These are phyloP conservation scores for Spheniscus mendiculus DNA, from an alignment of 2,113 vertebrate species.

Conservation along the genomic window DNA sequence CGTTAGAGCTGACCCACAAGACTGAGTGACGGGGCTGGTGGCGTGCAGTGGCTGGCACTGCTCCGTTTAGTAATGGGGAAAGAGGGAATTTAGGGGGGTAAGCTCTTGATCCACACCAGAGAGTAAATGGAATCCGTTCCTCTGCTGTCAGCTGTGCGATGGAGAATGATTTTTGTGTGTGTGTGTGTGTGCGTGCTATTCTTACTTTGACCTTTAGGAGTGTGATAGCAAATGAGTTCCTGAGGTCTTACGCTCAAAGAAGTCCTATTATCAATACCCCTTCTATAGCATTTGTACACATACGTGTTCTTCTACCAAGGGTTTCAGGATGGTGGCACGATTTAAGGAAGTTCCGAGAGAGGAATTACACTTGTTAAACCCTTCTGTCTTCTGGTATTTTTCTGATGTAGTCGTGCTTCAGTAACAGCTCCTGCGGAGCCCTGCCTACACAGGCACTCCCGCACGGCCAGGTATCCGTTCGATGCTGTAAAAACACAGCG, in stretches of 20 bases:
- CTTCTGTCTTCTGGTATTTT: rapidly evolving
- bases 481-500: rapidly evolving
- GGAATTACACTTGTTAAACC: background rate
- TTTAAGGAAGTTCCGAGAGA: rapidly evolving
- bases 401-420: background rate
- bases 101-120: background rate
- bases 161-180: background rate
- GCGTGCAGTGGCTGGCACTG: background rate
- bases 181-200: background rate
- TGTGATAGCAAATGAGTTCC: background rate
- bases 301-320: rapidly evolving
- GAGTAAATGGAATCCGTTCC: background rate
- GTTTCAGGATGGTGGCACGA: background rate
- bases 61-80: rapidly evolving
- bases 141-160: background rate
- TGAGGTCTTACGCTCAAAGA: background rate
- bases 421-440: background rate
- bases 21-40: background rate
- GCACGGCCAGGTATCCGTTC: rapidly evolving
- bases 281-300: rapidly evolving
- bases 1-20: rapidly evolving
- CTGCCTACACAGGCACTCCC: rapidly evolving
- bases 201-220: background rate
- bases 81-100: background rate
- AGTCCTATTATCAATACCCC: background rate